These are phyloP conservation scores for Drosophila albomicans DNA, from an alignment of 1,140 invertebrate genomes.

Conservation along the genomic window DNA sequence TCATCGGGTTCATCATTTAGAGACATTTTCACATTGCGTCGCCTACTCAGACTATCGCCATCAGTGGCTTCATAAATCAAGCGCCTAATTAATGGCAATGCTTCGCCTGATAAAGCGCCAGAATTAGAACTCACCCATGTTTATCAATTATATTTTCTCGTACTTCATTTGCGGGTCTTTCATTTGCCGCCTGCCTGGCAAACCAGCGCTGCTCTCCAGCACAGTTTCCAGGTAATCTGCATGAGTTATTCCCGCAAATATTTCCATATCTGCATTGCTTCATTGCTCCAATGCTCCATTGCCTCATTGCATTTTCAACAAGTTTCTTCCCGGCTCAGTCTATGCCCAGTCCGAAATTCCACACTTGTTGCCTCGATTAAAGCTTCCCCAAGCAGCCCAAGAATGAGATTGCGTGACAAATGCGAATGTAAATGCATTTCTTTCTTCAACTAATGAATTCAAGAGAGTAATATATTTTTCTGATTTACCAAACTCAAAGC, in stretches of 20 bases:
- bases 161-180: constrained; percentile 73
- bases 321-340: constrained; percentile 12
- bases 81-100: constrained; percentile 71
- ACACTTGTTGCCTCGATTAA: constrained; percentile 24
- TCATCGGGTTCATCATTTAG: constrained; percentile 8
- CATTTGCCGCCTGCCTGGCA: constrained; percentile 41
- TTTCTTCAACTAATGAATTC: constrained; percentile 26
- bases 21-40: constrained; percentile 5
- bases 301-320: constrained; percentile 34
- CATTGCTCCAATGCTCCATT: constrained; percentile 17
- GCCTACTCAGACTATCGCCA: constrained; percentile 45
- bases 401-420: constrained; percentile 38
- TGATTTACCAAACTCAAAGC: constrained; percentile 17
- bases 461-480: constrained; percentile 11
- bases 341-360: constrained; percentile 30
- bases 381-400: constrained; percentile 4
- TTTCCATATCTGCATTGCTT: constrained; percentile 54
- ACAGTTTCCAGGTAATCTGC: constrained; percentile 55
- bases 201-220: not conserved
- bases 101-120: constrained; percentile 57
- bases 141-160: constrained; percentile 80
- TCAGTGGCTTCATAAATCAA: constrained; percentile 75
- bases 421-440: constrained; percentile 39
- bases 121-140: constrained; percentile 73
- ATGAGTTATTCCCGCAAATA: constrained; percentile 76